Conservation (phyloP, 2,113 vertebrate genomes). For the Eurypyga helias region DNA sequence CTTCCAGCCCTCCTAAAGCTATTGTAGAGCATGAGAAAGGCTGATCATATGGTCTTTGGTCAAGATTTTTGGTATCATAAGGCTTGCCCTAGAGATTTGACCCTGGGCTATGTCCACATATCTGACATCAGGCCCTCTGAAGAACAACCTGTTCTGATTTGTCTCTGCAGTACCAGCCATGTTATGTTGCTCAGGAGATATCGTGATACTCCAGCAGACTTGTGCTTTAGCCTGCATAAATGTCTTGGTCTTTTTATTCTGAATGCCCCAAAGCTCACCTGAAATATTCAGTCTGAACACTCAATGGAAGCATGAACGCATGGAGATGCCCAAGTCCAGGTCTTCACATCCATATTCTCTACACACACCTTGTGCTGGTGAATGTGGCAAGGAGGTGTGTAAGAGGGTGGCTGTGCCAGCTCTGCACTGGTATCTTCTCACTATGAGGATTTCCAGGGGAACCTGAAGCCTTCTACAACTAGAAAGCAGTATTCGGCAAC, state of each 20-base stretch:
- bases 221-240: neutral
- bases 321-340: neutral
- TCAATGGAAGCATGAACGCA: rapidly evolving
- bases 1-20: neutral
- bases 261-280: neutral
- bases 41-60: neutral
- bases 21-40: neutral
- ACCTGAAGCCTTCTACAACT: neutral
- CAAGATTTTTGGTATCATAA: neutral
- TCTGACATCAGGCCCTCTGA: neutral
- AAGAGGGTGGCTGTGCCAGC: neutral
- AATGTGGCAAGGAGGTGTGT: neutral
- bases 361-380: neutral
- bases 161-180: neutral
- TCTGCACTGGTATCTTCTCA: neutral
- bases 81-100: neutral
- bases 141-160: neutral
- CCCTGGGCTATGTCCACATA: neutral
- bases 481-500: neutral
- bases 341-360: neutral
- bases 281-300: neutral
- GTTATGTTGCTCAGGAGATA: neutral
- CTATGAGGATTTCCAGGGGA: neutral
- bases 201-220: neutral
- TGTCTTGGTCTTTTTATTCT: neutral